Evolutionary conservation across 64 coral and sea anemone species (phyloP).

Genomic region (Orbicella faveolata): DNA sequence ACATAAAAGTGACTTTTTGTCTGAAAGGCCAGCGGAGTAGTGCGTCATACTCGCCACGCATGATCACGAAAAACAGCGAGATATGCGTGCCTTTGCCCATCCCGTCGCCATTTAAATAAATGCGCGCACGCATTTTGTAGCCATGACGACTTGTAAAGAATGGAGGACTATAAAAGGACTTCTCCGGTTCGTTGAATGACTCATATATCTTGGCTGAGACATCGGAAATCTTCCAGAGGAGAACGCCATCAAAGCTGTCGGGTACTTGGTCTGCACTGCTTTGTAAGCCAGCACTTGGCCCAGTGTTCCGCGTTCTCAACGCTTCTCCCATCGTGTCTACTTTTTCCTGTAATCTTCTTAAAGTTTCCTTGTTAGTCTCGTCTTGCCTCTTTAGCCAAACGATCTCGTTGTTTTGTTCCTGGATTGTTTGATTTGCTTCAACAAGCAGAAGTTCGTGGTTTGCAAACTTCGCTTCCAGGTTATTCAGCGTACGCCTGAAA

Average conservation of each 20-base stretch:
- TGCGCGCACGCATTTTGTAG: slow-evolving; percentile 69
- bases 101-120: slow-evolving; percentile 63
- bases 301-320: not conserved
- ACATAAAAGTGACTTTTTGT: slow-evolving; percentile 63
- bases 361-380: not conserved
- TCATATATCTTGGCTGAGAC: slow-evolving; percentile 48
- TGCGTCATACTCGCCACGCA: slow-evolving; percentile 61
- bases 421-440: slow-evolving; percentile 40
- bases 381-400: not conserved
- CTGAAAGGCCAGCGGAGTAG: slow-evolving; percentile 60
- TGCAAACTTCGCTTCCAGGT: slow-evolving; percentile 35
- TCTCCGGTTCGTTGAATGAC: slow-evolving; percentile 34
- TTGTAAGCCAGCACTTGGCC: not conserved
- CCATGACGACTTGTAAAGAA: slow-evolving; percentile 63
- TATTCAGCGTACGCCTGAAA: slow-evolving; percentile 1
- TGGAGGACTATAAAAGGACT: slow-evolving; percentile 53
- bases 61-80: slow-evolving; percentile 59
- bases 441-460: slow-evolving; percentile 40
- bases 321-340: slow-evolving; percentile 19
- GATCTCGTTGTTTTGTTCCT: slow-evolving; percentile 13
- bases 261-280: not conserved
- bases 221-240: slow-evolving; percentile 47
- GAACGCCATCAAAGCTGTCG: slow-evolving; percentile 30
- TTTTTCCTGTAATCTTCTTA: not conserved
- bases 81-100: slow-evolving; percentile 55